Conservation (phyloP, 2,888 invertebrate genomes). For the Zygaena filipendulae region DNA sequence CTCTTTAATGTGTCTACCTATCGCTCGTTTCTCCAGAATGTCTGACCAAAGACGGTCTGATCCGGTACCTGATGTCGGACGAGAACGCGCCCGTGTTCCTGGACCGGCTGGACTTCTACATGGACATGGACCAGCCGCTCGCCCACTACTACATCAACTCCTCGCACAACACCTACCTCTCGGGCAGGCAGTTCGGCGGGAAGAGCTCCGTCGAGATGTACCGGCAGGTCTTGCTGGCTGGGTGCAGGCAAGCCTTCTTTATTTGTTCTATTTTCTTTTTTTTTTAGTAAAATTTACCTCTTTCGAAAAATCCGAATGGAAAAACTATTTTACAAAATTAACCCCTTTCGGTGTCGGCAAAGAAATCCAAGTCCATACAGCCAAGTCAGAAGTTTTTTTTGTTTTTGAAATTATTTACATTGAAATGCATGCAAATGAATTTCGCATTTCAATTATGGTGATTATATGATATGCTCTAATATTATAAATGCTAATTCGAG, state of each 20-base stretch:
- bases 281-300: background rate
- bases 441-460: too few relatives aligned
- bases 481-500: too few relatives aligned
- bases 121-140: conserved; percentile 99
- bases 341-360: too few relatives aligned
- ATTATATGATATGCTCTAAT: too few relatives aligned
- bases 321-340: too few relatives aligned
- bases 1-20: too few relatives aligned
- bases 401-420: too few relatives aligned
- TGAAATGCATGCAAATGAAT: too few relatives aligned
- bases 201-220: conserved; percentile 99
- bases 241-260: conserved; percentile 82
- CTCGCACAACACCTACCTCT: conserved; percentile 95
- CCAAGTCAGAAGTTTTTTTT: too few relatives aligned
- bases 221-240: conserved; percentile 94
- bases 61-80: conserved; percentile 99
- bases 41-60: conserved; percentile 94
- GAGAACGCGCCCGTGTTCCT: conserved; percentile 99
- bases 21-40: conserved; percentile 78
- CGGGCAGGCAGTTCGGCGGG: conserved; percentile 97
- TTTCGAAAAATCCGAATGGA: too few relatives aligned
- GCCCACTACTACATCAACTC: conserved; percentile 99
- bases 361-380: too few relatives aligned
- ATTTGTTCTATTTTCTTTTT: background rate
- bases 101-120: conserved; percentile 95